Percentiles rank a stretch among this genome's conserved stretches.
These are phyloP conservation scores for Tetranychus piercei DNA, from an alignment of 2,888 invertebrate species.

Conservation along the genomic window DNA sequence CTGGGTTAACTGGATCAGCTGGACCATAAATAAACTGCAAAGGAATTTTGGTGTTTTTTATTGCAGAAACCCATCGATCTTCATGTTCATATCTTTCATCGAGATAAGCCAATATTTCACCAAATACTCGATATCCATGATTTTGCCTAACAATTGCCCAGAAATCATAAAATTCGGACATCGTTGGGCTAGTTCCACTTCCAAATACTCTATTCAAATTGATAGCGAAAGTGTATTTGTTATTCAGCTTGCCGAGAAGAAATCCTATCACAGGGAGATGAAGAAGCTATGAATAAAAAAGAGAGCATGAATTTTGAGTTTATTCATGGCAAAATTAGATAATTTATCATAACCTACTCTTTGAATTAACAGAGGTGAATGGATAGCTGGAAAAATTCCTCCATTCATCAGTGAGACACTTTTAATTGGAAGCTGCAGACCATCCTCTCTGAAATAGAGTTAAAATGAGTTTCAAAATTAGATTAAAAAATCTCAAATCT, in stretches of 20 bases:
- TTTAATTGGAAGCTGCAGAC: conserved; percentile 18
- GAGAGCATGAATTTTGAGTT: not conserved
- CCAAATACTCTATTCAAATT: conserved; percentile 31
- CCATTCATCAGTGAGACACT: conserved; percentile 30
- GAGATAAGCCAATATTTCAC: conserved; percentile 28
- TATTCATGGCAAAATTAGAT: too few relatives aligned
- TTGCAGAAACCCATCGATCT: conserved; percentile 31
- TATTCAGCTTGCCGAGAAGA: conserved; percentile 20
- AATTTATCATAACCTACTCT: conserved; percentile 19
- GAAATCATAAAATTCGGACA: conserved; percentile 29
- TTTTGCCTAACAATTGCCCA: conserved; percentile 26
- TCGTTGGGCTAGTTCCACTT: conserved; percentile 27
- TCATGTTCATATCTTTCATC: conserved; percentile 29
- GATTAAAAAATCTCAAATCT: too few relatives aligned
- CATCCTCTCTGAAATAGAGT: conserved; percentile 12
- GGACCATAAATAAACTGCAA: conserved; percentile 33
- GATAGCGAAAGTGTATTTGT: conserved; percentile 20
- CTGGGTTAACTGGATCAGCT: conserved; percentile 32
- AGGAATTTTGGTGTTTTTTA: conserved; percentile 29
- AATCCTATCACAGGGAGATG: conserved; percentile 22
- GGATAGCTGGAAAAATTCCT: conserved; percentile 28
- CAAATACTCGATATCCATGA: conserved; percentile 25
- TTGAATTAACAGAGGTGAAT: conserved; percentile 25
- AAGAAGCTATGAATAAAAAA: conserved; percentile 19
- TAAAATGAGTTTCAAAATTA: not conserved